A percentile compares a stretch with the other conserved stretches of the same genome.
These are phyloP conservation scores for Epinotia nisella DNA, from an alignment of 2,888 invertebrate genomes.

Conservation along the genomic window DNA sequence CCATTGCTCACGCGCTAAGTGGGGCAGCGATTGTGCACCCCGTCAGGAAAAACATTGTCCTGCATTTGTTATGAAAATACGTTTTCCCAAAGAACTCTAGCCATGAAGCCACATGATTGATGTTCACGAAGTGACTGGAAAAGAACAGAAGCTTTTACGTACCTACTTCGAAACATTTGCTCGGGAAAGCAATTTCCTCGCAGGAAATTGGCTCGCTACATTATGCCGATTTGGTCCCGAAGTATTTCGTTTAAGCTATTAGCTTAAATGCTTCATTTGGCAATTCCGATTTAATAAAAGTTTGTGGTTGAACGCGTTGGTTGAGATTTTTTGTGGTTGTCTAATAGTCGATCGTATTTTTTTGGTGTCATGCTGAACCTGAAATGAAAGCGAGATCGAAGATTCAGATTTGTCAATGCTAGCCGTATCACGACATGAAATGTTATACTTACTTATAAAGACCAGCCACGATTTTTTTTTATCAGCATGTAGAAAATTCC, in stretches of 20 bases:
- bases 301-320: conserved; percentile 17
- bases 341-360: not conserved
- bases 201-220: conserved; percentile 75
- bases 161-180: conserved; percentile 65
- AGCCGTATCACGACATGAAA: not conserved
- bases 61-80: conserved; percentile 63
- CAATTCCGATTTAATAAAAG: conserved; percentile 32
- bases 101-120: conserved; percentile 59
- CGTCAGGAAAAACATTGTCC: conserved; percentile 52
- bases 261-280: conserved; percentile 44
- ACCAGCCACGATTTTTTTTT: not conserved
- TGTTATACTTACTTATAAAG: not conserved
- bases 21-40: conserved; percentile 46
- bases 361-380: not conserved
- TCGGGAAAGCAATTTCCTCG: conserved; percentile 75
- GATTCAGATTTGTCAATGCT: not conserved
- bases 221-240: conserved; percentile 52
- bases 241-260: conserved; percentile 47
- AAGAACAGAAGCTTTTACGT: conserved; percentile 68
- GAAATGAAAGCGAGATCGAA: not conserved
- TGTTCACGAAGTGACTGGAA: conserved; percentile 62
- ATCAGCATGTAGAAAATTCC: not conserved
- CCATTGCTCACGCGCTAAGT: conserved; percentile 39
- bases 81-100: conserved; percentile 49
- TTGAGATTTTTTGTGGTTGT: not conserved